A percentile compares a stretch with the other conserved stretches of the same genome.
Conservation (phyloP, 92 coral and sea anemone genomes). For the Plumapathes pennacea region DNA sequence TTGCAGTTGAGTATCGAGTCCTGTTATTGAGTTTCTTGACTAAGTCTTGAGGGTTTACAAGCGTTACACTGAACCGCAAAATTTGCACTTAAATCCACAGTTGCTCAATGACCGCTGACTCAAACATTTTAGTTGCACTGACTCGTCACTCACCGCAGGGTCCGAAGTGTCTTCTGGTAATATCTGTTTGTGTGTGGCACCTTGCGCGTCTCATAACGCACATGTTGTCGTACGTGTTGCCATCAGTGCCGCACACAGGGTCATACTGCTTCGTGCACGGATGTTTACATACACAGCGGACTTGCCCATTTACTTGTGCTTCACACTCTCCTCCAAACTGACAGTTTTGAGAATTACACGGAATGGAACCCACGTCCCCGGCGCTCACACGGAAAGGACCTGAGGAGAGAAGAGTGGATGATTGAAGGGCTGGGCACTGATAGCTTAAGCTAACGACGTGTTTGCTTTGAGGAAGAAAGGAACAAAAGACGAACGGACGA, state of each 20-base stretch:
- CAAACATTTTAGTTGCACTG: neutral
- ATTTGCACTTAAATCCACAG: too few species aligned
- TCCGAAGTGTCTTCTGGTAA: conserved; percentile 74
- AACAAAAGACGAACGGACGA: too few species aligned
- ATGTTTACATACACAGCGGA: conserved; percentile 50
- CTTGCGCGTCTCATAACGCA: conserved; percentile 78
- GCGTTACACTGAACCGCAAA: too few species aligned
- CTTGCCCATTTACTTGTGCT: conserved; percentile 38
- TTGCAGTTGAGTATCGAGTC: too few species aligned
- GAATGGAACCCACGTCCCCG: too few species aligned
- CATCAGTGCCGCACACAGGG: conserved; percentile 97
- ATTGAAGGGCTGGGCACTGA: too few species aligned
- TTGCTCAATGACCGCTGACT: neutral
- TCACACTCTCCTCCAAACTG: conserved; percentile 65
- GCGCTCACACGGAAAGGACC: neutral
- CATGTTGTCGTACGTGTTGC: conserved; percentile 74
- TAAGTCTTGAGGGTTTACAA: too few species aligned
- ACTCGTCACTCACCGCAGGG: conserved; percentile 70
- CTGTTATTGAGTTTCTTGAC: too few species aligned
- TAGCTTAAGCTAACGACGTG: too few species aligned
- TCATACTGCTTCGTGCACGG: conserved; percentile 70
- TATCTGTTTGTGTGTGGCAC: conserved; percentile 65
- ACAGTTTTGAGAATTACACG: conserved; percentile 61
- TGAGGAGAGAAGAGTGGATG: neutral
- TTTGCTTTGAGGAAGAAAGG: too few species aligned